These are phyloP conservation scores for Heterohyrax brucei DNA, from an alignment of 2,797 vertebrate genomes.

Conservation along the genomic window DNA sequence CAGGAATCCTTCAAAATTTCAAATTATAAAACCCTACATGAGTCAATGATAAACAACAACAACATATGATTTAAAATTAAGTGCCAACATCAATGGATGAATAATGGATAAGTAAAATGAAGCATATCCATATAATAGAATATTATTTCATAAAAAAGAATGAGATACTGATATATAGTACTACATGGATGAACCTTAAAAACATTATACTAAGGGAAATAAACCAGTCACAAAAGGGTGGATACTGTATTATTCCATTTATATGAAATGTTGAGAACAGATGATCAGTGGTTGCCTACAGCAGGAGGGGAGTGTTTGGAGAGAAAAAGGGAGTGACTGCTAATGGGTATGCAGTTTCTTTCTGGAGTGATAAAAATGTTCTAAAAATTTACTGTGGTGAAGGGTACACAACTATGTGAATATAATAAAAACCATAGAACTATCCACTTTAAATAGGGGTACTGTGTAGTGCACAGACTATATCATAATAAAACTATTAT, in stretches of 20 bases:
- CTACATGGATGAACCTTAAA: too few relatives aligned
- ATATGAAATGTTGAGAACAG: too few relatives aligned
- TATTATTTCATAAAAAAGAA: conserved; percentile 19
- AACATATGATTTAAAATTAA: conserved; percentile 57
- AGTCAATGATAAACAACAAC: not conserved
- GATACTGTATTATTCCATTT: too few relatives aligned
- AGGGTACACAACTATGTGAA: too few relatives aligned
- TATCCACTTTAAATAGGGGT: too few relatives aligned
- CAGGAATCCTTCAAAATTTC: conserved; percentile 48
- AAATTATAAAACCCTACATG: not conserved
- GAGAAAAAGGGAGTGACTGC: not conserved
- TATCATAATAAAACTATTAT: not conserved
- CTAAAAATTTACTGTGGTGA: not conserved
- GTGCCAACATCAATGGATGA: not conserved
- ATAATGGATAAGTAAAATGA: not conserved
- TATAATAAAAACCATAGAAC: too few relatives aligned
- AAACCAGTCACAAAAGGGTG: too few relatives aligned
- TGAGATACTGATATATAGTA: not conserved
- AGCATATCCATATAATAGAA: not conserved
- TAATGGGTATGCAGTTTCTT: not conserved
- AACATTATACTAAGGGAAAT: too few relatives aligned
- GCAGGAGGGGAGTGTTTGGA: not conserved
- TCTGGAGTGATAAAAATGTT: not conserved
- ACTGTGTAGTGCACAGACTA: not conserved
- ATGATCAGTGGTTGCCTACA: not conserved